Evolutionary conservation across 2,888 invertebrate genomes (phyloP).

Genomic region (Sisyra terminalis): DNA sequence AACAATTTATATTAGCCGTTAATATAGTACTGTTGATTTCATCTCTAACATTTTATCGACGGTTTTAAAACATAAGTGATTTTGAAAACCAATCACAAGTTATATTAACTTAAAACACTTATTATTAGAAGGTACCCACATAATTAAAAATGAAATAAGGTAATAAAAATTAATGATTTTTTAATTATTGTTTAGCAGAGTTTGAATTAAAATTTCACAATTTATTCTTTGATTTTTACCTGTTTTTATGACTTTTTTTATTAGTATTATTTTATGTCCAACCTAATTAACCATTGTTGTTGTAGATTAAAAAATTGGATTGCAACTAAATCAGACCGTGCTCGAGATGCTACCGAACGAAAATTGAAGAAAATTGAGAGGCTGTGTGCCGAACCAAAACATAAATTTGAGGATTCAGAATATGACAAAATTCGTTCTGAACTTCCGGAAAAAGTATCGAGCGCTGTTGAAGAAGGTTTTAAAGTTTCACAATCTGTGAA

Average conservation of each 20-base stretch:
- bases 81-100: too few relatives aligned
- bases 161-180: too few relatives aligned
- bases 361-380: constrained; percentile 65
- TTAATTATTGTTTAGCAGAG: background rate
- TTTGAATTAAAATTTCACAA: too few relatives aligned
- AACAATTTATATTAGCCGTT: too few relatives aligned
- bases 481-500: constrained; percentile 36
- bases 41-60: too few relatives aligned
- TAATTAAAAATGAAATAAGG: too few relatives aligned
- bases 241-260: background rate
- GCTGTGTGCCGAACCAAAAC: constrained; percentile 61
- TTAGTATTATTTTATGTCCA: background rate
- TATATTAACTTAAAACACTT: too few relatives aligned
- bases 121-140: too few relatives aligned
- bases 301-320: constrained; percentile 77
- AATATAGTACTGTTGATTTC: too few relatives aligned
- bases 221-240: background rate
- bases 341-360: constrained; percentile 59
- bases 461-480: constrained; percentile 72
- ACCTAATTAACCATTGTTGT: constrained; percentile 7
- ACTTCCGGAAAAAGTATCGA: constrained; percentile 63
- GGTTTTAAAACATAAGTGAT: too few relatives aligned
- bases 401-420: constrained; percentile 66
- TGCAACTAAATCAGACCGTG: constrained; percentile 66
- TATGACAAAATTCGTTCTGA: constrained; percentile 64